These are phyloP conservation scores for Malthinus flaveolus DNA, from an alignment of 2,888 invertebrate genomes.

Conservation along the genomic window DNA sequence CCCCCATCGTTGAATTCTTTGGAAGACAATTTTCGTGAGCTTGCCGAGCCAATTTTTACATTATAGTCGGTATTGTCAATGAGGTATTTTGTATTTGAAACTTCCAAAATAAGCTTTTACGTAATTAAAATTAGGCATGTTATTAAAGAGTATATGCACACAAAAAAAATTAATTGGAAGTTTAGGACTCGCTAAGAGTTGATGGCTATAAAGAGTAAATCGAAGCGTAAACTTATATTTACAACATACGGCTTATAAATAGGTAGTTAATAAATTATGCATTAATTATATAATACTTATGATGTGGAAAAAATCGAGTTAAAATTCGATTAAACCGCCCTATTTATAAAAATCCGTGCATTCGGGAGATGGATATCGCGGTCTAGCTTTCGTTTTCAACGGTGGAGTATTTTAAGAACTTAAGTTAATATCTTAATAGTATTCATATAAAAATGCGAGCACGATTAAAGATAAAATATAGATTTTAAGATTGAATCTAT, in stretches of 20 bases:
- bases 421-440: constrained; percentile 15
- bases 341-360: constrained; percentile 16
- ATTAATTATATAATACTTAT: constrained; percentile 15
- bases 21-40: no score
- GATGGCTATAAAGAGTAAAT: no score
- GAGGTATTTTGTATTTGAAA: no score
- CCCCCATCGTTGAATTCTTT: no score
- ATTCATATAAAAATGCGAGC: constrained; percentile 7
- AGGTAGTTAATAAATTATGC: constrained; percentile 12
- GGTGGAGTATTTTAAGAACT: constrained; percentile 11
- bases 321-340: constrained; percentile 20
- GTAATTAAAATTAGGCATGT: no score
- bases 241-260: neutral
- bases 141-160: no score
- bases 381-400: constrained; percentile 16
- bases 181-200: no score
- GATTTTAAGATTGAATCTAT: constrained; percentile 8
- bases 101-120: no score
- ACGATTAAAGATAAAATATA: constrained; percentile 10
- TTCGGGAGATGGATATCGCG: constrained; percentile 16
- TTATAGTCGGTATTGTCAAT: no score
- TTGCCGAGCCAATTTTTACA: no score
- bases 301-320: constrained; percentile 8
- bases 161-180: no score
- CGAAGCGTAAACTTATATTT: no score